Conservation (phyloP, 2,888 invertebrate species). For the Ryuthela nishihirai region DNA sequence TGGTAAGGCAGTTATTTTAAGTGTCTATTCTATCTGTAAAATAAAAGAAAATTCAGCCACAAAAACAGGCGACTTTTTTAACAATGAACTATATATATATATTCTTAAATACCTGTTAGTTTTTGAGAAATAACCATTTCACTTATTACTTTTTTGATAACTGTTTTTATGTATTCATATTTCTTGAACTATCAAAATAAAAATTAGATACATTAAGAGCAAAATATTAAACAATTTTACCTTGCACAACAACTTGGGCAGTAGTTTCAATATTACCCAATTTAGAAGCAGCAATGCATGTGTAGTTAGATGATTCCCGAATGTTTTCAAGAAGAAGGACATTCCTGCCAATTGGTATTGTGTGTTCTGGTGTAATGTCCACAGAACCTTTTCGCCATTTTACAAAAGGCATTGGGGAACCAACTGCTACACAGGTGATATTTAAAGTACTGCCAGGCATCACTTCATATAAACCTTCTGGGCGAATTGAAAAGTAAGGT, state of each 20-base stretch:
- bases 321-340: constrained; percentile 81
- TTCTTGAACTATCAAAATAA: too few species aligned
- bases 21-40: too few species aligned
- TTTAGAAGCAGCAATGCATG: constrained; percentile 92
- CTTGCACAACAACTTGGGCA: constrained; percentile 87
- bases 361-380: constrained; percentile 76
- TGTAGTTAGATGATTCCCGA: constrained; percentile 90
- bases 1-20: too few species aligned
- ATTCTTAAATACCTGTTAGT: too few species aligned
- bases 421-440: constrained; percentile 93
- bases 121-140: too few species aligned
- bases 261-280: constrained; percentile 85
- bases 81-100: too few species aligned
- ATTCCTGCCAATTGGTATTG: constrained; percentile 63
- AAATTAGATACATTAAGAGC: too few species aligned
- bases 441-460: constrained; percentile 90
- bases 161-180: too few species aligned
- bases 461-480: constrained; percentile 78
- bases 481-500: constrained; percentile 91
- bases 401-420: constrained; percentile 96
- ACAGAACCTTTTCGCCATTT: constrained; percentile 57
- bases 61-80: too few species aligned
- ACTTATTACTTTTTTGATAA: too few species aligned
- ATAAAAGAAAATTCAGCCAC: too few species aligned
- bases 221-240: too few species aligned